phyloP scores from a whole-genome alignment of 2,113 vertebrate genomes.

The Cacatua alba region DNA sequence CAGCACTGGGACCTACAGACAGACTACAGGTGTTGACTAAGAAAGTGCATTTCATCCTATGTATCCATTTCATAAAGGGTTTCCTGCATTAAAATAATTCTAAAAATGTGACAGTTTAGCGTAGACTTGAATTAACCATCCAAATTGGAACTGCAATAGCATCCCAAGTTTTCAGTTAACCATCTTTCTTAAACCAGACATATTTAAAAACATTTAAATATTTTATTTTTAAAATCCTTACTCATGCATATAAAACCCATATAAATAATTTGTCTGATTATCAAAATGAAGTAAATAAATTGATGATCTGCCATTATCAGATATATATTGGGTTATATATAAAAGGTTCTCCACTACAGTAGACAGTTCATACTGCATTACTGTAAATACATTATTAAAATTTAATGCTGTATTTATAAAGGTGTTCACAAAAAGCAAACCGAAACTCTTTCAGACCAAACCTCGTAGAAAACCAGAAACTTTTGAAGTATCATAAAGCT shows the following conservation, averaged over 20 bases:
- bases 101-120: not conserved
- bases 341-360: not conserved
- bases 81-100: not conserved
- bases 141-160: not conserved
- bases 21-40: not conserved
- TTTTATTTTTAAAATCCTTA: not conserved
- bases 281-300: not conserved
- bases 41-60: not conserved
- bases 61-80: not conserved
- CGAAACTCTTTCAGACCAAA: not conserved
- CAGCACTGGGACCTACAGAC: too few species aligned
- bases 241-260: not conserved
- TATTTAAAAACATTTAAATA: not conserved
- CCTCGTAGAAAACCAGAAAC: not conserved
- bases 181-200: not conserved
- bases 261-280: not conserved
- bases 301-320: not conserved
- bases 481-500: not conserved
- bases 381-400: not conserved
- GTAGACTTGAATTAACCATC: not conserved
- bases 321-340: not conserved
- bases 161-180: not conserved
- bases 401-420: not conserved
- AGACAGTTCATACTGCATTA: not conserved
- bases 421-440: not conserved